Base-by-base conservation (phyloP, 2,888 invertebrate species). In the Mythimna lalbum region DNA sequence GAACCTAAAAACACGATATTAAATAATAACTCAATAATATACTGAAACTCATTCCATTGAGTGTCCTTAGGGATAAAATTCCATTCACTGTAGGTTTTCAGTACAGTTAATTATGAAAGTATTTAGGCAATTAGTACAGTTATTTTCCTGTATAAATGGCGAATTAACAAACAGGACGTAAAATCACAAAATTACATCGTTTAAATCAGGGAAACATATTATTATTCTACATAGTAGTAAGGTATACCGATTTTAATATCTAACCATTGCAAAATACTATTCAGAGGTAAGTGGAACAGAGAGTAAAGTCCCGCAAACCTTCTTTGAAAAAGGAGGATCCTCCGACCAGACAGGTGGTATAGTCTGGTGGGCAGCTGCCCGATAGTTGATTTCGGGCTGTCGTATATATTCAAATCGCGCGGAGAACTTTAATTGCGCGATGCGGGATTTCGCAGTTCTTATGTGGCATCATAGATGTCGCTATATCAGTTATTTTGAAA, bases 191-290 rank as follows among this genome's bases (percentile, higher is more conserved):
- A 0, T 21, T 56, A 36, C 33, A 61, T 43, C 4, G 59, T 61
- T 61, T 4, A 19, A 43, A 63, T 67, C 67, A 79, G 76, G 76
- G 63, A 79, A 79, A 76, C n/a, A 6, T 10, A 17, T 52, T n/a
- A 31, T 64, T 39, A 27, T 52, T 61, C 0, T 27, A 49, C 23
- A 23, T 6, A 52, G 3, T n/a, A 65, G 4, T 33, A 36, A 12
- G 21, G 14, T 2, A 19, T 31, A 47, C n/a, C 17, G 4, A 23
- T 71, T 31, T 33, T 14, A 50, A 33, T n/a, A 43, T 39, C 12
- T 21, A 31, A 12, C 2, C 17, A 23, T 72, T 1, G 6, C 31
- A 23, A 14, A n/a, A 19, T 21, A 27, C 2, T 21, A n/a, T n/a
- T n/a, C n/a, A n/a, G n/a, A n/a, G n/a, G n/a, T n/a, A n/a, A n/a